Base-by-base conservation (phyloP, 2,888 invertebrate genomes). In the Pollenia griseotomentosa region DNA sequence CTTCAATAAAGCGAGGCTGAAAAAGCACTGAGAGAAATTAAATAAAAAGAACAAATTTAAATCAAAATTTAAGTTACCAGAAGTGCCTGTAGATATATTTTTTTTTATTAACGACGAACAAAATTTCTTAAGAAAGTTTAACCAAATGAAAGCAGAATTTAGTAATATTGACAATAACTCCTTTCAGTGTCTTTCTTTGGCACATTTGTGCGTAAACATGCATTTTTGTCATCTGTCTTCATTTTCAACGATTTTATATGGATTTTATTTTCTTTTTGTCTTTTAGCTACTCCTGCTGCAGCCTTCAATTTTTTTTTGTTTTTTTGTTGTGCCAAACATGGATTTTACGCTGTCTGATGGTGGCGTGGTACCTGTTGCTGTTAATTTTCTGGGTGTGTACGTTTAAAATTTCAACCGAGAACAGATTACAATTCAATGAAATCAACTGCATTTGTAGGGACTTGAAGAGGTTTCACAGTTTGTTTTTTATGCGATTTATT, bases 341-440 rank as follows among this genome's bases (percentile, higher is more conserved):
- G 63, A 61, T 75, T 23, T 66, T 85, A 81, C 40, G 8, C 57
- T 80, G 68, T 53, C 57, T 73, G 80, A 61, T 77, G 80, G 70
- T 75, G 80, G 65, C 61, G 57, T 80, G 82, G 68, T 87, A 88
- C 88, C 88, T 88, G 88, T 88, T 88, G 87, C 83, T 83, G 80
- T 86, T 86, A 88, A 88, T 86, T 88, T 88, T 88, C 83, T 88
- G 88, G 88, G 88, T 88, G 88, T 88, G 88, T 86, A 85, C 83
- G 63, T 86, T 88, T 88, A 81, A 83, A 86, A 86, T 86, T 81
- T 86, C 77, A 86, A 81, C 75, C 77, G 61, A 84, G 86, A 66
- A 83, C 80, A 79, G 82, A 82, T 81, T 81, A 86, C 74, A 68
- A 81, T 61, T 83, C 68, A 83, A 89, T 90, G 90, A 82, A 82